Evolutionary conservation across 2,888 invertebrate species (phyloP).

Genomic region (Notodonta dromedarius): DNA sequence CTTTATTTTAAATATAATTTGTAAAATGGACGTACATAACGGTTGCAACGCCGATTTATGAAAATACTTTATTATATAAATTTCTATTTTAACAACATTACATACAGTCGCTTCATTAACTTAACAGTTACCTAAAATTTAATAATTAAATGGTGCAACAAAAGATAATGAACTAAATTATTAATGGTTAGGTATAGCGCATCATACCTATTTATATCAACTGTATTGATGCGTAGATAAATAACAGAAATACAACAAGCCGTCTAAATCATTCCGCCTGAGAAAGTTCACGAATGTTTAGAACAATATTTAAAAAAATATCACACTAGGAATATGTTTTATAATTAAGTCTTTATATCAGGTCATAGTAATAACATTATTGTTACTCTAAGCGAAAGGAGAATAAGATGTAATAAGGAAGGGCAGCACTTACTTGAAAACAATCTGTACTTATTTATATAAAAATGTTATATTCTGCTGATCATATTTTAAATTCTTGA

Average conservation of each 20-base stretch:
- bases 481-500: no score
- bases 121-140: conserved; percentile 63
- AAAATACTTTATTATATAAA: conserved; percentile 63
- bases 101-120: conserved; percentile 74
- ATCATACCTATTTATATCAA: conserved; percentile 43
- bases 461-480: no score
- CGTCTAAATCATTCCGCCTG: conserved; percentile 25
- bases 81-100: conserved; percentile 59
- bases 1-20: conserved; percentile 53
- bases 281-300: conserved; percentile 24
- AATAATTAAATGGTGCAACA: conserved; percentile 39
- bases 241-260: conserved; percentile 35
- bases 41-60: conserved; percentile 61
- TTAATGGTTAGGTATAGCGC: conserved; percentile 51
- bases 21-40: conserved; percentile 76
- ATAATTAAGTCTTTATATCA: no score
- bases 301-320: neutral
- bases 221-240: conserved; percentile 44
- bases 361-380: no score
- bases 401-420: no score
- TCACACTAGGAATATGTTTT: no score
- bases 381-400: no score
- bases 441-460: no score
- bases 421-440: no score
- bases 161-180: conserved; percentile 46